Conservation (phyloP, 2,888 invertebrate genomes). For the Drosophila kambysellisi region DNA sequence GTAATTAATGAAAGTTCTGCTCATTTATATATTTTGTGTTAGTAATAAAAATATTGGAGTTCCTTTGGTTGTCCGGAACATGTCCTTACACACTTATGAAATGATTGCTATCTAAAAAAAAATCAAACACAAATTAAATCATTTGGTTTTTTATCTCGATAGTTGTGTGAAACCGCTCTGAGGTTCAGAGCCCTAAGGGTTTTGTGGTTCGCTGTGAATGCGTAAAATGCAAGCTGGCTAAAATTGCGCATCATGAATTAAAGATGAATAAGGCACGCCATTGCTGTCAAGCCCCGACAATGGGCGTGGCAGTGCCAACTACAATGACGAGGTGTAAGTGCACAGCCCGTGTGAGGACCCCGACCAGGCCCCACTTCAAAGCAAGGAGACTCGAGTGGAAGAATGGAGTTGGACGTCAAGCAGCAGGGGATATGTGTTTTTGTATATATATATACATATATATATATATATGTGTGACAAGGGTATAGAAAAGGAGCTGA, state of each 20-base stretch:
- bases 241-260: constrained; percentile 72
- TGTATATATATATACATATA: no score
- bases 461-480: not conserved
- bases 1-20: not conserved
- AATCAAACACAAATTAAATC: constrained; percentile 4
- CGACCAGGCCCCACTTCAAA: constrained; percentile 53
- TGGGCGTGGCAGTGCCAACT: constrained; percentile 52
- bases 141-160: not conserved
- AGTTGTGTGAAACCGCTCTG: not conserved
- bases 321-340: constrained; percentile 50
- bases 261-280: constrained; percentile 63
- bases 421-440: not conserved
- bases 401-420: constrained; percentile 11
- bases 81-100: not conserved
- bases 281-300: constrained; percentile 20
- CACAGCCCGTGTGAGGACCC: constrained; percentile 2
- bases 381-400: constrained; percentile 45
- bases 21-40: not conserved
- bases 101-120: not conserved
- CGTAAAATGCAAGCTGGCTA: constrained; percentile 33
- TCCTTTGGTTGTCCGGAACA: not conserved
- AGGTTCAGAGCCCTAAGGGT: constrained; percentile 28
- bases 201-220: constrained; percentile 20
- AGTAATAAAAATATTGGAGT: not conserved
- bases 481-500: not conserved